A percentile compares a stretch with the other conserved stretches of the same genome.
Evolutionary conservation across 1,140 invertebrate genomes (phyloP).

Genomic region (Helicoverpa zea): DNA sequence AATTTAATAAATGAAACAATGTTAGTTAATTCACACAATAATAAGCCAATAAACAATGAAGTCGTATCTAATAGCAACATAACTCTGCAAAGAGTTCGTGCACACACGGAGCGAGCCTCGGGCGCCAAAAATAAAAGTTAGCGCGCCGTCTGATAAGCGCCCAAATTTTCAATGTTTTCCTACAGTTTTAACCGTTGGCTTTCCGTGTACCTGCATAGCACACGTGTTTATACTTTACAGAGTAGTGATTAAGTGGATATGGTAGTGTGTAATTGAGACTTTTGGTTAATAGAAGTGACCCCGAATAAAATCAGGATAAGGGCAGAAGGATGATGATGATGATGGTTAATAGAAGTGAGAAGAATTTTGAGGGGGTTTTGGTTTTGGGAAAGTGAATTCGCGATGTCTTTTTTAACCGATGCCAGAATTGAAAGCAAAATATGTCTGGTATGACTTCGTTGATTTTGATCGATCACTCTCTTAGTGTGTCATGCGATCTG

Average conservation of each 20-base stretch:
- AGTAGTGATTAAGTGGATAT: no score
- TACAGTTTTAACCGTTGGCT: slow-evolving; percentile 53
- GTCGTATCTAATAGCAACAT: slow-evolving; percentile 53
- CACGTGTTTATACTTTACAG: slow-evolving; percentile 44
- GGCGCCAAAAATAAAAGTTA: slow-evolving; percentile 83
- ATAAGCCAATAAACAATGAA: no score
- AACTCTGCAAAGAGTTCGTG: slow-evolving; percentile 70
- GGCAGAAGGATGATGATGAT: not conserved
- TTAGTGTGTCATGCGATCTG: no score
- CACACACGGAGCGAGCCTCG: slow-evolving; percentile 67
- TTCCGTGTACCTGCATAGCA: slow-evolving; percentile 44
- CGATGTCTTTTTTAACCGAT: no score
- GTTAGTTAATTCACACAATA: no score
- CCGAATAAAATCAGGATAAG: not conserved
- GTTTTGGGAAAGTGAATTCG: no score
- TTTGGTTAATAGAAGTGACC: not conserved
- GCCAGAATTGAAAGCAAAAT: no score
- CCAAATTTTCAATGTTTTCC: slow-evolving; percentile 84
- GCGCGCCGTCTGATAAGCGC: slow-evolving; percentile 74
- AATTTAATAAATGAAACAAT: no score
- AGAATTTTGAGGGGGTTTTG: no score
- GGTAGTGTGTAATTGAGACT: slow-evolving; percentile 6
- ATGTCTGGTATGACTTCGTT: no score
- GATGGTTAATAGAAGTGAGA: no score
- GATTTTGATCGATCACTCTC: no score